Evolutionary conservation across 2,888 invertebrate species (phyloP).

Genomic region (Caenorhabditis imperialis): DNA sequence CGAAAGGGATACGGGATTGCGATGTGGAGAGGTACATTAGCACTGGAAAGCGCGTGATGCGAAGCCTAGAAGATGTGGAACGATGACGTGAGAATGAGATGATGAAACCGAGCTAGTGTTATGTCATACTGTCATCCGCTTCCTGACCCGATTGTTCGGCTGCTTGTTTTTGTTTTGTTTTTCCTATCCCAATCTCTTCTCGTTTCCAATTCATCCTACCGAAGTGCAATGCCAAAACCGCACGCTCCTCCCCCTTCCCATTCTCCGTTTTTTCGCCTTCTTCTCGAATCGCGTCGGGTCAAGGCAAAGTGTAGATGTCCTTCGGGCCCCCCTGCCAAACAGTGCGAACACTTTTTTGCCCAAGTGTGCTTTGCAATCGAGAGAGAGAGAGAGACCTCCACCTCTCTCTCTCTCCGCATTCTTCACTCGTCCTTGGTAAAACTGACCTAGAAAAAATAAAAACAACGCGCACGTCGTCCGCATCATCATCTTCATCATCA

Average conservation of each 20-base stretch:
- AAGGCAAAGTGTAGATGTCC: constrained; percentile 47
- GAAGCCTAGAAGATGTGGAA: no score
- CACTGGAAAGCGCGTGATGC: no score
- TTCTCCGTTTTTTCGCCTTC: constrained; percentile 6
- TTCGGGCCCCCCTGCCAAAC: constrained; percentile 19
- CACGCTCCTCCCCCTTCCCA: constrained; percentile 19
- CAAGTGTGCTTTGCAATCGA: neutral
- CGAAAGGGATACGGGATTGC: constrained; percentile 5
- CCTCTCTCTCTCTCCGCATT: constrained; percentile 3
- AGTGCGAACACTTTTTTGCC: constrained; percentile 31
- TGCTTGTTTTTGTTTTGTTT: no score
- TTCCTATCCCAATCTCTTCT: no score
- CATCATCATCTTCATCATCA: constrained; percentile 14
- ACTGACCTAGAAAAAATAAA: constrained; percentile 55
- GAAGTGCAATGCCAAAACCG: constrained; percentile 2
- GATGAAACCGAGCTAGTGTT: neutral
- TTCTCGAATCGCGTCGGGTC: constrained; percentile 17
- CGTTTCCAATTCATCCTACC: no score
- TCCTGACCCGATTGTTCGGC: no score
- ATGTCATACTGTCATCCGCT: constrained; percentile 13
- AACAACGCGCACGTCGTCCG: constrained; percentile 21
- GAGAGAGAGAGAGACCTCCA: no score
- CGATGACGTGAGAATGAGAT: no score
- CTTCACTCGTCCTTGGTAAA: constrained; percentile 43
- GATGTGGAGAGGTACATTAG: no score